Percentiles rank a stretch among this genome's conserved stretches.
phyloP scores from a whole-genome alignment of 1,140 invertebrate genomes.

The Neodiprion virginianus region DNA sequence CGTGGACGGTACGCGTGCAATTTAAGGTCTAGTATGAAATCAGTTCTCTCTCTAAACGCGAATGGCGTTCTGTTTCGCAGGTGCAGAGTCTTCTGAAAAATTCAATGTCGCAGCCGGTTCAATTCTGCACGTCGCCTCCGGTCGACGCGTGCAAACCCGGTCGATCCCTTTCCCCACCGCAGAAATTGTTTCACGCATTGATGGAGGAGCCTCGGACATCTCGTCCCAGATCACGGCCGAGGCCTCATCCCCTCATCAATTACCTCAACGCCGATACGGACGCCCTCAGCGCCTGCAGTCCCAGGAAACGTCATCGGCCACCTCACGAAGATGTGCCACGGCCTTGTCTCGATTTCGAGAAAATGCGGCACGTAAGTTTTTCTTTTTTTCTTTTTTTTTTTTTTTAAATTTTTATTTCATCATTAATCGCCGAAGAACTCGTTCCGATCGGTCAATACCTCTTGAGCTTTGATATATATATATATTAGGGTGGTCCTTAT shows the following conservation, averaged over 20 bases:
- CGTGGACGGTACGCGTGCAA: too few species aligned
- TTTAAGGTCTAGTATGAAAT: too few species aligned
- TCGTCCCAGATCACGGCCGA: slow-evolving; percentile 45
- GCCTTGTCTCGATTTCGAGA: slow-evolving; percentile 93
- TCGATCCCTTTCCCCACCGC: slow-evolving; percentile 72
- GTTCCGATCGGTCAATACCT: too few species aligned
- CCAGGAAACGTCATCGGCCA: slow-evolving; percentile 67
- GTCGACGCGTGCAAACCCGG: slow-evolving; percentile 84
- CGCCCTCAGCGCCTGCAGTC: slow-evolving; percentile 66
- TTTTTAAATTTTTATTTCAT: too few species aligned
- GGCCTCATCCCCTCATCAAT: slow-evolving; percentile 42
- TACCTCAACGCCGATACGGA: slow-evolving; percentile 44
- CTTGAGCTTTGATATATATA: too few species aligned
- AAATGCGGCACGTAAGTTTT: slow-evolving; percentile 87
- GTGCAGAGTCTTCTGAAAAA: slow-evolving; percentile 67
- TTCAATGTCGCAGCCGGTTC: slow-evolving; percentile 75
- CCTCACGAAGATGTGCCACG: slow-evolving; percentile 71
- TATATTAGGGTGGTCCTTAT: too few species aligned
- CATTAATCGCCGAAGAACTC: too few species aligned
- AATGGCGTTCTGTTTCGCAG: slow-evolving; percentile 31
- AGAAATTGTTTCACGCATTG: slow-evolving; percentile 76
- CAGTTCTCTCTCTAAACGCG: not conserved
- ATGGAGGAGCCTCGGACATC: slow-evolving; percentile 47
- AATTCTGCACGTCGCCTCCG: slow-evolving; percentile 89
- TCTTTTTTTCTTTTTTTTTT: not conserved